Conservation (phyloP, 2,888 invertebrate genomes). For the Petrolisthes cinctipes region DNA sequence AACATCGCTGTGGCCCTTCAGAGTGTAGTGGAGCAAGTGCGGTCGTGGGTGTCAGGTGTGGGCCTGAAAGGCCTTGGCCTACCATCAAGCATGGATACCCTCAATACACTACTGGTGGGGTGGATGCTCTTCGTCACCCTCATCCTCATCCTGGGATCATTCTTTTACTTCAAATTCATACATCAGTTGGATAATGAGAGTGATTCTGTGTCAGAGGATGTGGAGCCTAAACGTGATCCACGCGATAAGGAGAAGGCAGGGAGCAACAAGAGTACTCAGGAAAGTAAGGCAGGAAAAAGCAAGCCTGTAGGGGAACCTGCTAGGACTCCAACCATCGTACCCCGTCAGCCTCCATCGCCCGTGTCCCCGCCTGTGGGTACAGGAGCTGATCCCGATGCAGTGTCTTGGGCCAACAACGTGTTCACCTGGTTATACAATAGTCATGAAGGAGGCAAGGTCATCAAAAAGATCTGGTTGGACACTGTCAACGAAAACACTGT, state of each 20-base stretch:
- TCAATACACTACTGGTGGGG: constrained; percentile 61
- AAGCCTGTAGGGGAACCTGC: constrained; percentile 12
- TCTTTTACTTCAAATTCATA: constrained; percentile 60
- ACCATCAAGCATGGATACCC: constrained; percentile 60
- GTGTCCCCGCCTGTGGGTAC: constrained; percentile 51
- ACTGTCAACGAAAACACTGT: constrained; percentile 60
- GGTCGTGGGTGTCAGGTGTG: constrained; percentile 48
- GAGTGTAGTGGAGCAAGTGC: constrained; percentile 57
- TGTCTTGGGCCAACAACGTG: constrained; percentile 55
- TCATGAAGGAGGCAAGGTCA: constrained; percentile 41
- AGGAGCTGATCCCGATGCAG: constrained; percentile 63
- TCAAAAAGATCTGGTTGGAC: constrained; percentile 49
- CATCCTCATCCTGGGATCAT: constrained; percentile 49
- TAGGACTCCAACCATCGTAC: constrained; percentile 61
- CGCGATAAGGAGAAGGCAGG: neutral
- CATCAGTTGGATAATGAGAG: constrained; percentile 34
- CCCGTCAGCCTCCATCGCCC: constrained; percentile 20
- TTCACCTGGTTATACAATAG: constrained; percentile 62
- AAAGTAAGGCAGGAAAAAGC: neutral
- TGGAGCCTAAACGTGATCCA: neutral
- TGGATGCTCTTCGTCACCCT: constrained; percentile 62
- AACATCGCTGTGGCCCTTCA: constrained; percentile 45
- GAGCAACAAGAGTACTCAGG: neutral
- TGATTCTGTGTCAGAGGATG: neutral
- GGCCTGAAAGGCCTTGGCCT: constrained; percentile 49